Percentiles rank a stretch among this genome's conserved stretches.
phyloP scores from a whole-genome alignment of 1,140 invertebrate species.

The Orius insidiosus region DNA sequence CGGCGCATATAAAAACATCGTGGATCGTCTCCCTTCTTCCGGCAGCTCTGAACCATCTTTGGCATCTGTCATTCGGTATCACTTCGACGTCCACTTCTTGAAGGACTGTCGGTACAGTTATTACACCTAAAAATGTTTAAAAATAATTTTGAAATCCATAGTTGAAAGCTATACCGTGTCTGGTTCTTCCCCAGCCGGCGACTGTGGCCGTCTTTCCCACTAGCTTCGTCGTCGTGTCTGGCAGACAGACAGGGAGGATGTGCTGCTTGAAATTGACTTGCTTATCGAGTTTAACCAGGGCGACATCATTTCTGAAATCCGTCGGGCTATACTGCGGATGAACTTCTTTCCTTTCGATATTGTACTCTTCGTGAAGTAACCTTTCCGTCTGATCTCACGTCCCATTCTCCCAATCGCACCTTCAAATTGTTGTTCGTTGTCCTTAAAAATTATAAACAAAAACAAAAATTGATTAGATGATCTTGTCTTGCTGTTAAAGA shows the following conservation, averaged over 20 bases:
- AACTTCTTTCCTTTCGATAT: constrained; percentile 68
- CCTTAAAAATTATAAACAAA: constrained; percentile 25
- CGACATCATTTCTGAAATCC: constrained; percentile 79
- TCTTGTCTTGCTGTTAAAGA: not conserved
- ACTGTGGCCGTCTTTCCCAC: constrained; percentile 71
- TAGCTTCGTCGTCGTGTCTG: constrained; percentile 51
- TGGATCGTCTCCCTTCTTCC: constrained; percentile 78
- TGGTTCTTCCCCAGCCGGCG: constrained; percentile 74
- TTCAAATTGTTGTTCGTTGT: constrained; percentile 70
- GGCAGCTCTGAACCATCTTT: constrained; percentile 76
- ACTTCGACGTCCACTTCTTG: constrained; percentile 65
- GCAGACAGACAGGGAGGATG: constrained; percentile 72
- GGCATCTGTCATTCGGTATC: constrained; percentile 79
- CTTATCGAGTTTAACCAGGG: constrained; percentile 59
- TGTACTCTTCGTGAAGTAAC: constrained; percentile 69
- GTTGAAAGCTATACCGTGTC: constrained; percentile 57
- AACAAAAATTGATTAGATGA: constrained; percentile 1
- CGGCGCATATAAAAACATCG: constrained; percentile 84
- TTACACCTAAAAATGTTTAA: constrained; percentile 22
- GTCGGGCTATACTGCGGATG: constrained; percentile 75
- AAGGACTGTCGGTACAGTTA: constrained; percentile 29
- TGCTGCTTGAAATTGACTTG: constrained; percentile 70
- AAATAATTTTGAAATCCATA: not conserved
- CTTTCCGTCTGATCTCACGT: constrained; percentile 68
- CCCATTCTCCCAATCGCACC: constrained; percentile 79